A percentile compares a stretch with the other conserved stretches of the same genome.
These are phyloP conservation scores for Neopelma chrysocephalum DNA, from an alignment of 2,797 vertebrate genomes.

Conservation along the genomic window DNA sequence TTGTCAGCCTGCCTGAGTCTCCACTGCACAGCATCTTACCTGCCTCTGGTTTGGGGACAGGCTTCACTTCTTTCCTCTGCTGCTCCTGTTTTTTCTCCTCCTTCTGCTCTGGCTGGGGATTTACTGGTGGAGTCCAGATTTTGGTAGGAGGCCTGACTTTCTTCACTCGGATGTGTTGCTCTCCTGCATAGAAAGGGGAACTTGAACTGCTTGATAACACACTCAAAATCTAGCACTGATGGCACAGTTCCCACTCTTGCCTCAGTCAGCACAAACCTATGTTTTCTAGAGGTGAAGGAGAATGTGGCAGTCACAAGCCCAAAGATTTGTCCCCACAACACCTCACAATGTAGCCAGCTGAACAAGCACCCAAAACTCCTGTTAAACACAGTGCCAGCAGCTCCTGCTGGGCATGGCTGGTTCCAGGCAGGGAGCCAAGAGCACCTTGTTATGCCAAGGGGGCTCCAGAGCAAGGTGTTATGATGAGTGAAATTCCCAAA, in stretches of 20 bases:
- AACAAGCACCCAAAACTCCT: background rate
- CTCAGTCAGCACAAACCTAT: background rate
- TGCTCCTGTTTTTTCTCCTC: background rate
- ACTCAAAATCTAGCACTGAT: background rate
- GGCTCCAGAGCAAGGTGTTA: background rate
- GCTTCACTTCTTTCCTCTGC: background rate
- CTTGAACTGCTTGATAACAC: background rate
- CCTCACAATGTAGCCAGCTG: background rate
- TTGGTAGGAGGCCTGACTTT: conserved; percentile 57
- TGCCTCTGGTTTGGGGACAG: background rate
- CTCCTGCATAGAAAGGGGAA: conserved; percentile 62
- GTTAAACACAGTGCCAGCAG: background rate
- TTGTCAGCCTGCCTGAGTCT: background rate
- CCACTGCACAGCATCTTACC: background rate
- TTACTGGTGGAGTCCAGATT: conserved; percentile 46
- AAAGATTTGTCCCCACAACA: background rate
- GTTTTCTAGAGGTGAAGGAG: background rate
- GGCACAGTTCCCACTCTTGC: background rate
- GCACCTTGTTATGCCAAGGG: background rate
- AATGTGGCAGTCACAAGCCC: background rate
- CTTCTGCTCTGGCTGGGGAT: background rate
- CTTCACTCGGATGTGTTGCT: conserved; percentile 56
- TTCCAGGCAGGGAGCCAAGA: background rate
- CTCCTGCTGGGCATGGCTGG: background rate
- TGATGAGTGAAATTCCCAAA: background rate